Evolutionary conservation across 23 tunicate species (phyloP), one percentile per base, ranked within the genome.

Genomic region (Phallusia fumigata): DNA sequence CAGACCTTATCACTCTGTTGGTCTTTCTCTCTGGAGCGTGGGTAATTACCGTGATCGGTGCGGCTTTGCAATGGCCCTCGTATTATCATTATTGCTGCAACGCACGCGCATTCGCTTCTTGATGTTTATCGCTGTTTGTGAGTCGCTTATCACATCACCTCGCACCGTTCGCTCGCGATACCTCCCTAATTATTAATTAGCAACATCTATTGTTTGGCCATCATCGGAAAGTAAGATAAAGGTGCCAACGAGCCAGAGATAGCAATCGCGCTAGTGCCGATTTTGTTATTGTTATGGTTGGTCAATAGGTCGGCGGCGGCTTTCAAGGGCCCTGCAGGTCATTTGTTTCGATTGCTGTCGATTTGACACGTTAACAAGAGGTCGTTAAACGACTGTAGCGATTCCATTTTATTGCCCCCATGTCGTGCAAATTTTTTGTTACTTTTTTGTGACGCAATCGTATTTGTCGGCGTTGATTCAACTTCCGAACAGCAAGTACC

Each of bases 371-470:
- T 58, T 58, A 58, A 16, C 69, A 13, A 2, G 26, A 5, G 69
- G 69, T 58, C 69, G 69, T 58, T 58, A 58, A 58, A 58, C 69
- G 69, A 58, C 28, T 58, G 69, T 58, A 58, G 13, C 69, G 69
- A 58, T 58, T 58, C 13, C 5, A 24, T 58, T 58, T 58, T 58
- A 58, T 58, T 11, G 47, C 47, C 47, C 47, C 5, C 47, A 40
- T 3, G 5, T 40, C 47, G 47, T 40, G 47, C 47, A 40, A 5
- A 5, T 40, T 40, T 5, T 40, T 40, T 40, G 47, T 40, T 40
- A 40, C n/a, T n/a, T n/a, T n/a, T n/a, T n/a, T n/a, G n/a, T 40
- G 47, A 40, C 47, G 47, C 47, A 10, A 40, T 40, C 10, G 47
- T 40, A 5, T 40, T 40, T 40, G 10, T 40, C 10, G 47, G 47